Percentiles rank a stretch among this genome's conserved stretches.
phyloP scores from a whole-genome alignment of 2,797 vertebrate genomes.

The Helarctos malayanus region DNA sequence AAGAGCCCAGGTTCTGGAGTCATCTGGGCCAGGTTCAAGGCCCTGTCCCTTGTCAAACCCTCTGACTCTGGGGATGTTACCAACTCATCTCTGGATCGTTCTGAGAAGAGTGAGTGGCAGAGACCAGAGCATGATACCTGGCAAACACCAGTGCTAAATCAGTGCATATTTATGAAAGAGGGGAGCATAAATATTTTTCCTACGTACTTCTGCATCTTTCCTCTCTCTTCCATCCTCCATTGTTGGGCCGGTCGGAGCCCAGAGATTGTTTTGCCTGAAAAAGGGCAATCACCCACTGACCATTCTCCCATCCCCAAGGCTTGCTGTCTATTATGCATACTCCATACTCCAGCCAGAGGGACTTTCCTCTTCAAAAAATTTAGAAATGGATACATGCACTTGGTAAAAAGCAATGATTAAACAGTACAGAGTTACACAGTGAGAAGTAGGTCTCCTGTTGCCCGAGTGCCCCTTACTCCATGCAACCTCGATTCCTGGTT shows the following conservation, averaged over 20 bases:
- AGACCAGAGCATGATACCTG: neutral
- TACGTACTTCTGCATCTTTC: neutral
- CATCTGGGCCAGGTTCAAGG: neutral
- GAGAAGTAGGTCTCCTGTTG: neutral
- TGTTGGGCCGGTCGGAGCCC: neutral
- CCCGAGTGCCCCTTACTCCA: neutral
- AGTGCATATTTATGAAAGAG: neutral
- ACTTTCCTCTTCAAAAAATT: neutral
- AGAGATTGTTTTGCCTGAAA: neutral
- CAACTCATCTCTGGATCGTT: neutral
- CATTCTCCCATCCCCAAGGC: neutral
- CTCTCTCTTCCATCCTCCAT: neutral
- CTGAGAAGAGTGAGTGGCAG: too few species aligned
- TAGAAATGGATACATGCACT: neutral
- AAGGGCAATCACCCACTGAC: neutral
- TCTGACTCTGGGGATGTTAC: neutral
- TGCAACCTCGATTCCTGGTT: neutral
- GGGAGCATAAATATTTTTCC: neutral
- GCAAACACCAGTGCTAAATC: neutral
- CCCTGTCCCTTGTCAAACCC: neutral
- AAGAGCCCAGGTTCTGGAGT: neutral
- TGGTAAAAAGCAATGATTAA: neutral
- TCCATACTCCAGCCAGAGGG: neutral
- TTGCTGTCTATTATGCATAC: neutral
- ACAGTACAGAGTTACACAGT: neutral